These are phyloP conservation scores for Gymnarchus niloticus DNA, from an alignment of 2,113 vertebrate species.

Conservation along the genomic window DNA sequence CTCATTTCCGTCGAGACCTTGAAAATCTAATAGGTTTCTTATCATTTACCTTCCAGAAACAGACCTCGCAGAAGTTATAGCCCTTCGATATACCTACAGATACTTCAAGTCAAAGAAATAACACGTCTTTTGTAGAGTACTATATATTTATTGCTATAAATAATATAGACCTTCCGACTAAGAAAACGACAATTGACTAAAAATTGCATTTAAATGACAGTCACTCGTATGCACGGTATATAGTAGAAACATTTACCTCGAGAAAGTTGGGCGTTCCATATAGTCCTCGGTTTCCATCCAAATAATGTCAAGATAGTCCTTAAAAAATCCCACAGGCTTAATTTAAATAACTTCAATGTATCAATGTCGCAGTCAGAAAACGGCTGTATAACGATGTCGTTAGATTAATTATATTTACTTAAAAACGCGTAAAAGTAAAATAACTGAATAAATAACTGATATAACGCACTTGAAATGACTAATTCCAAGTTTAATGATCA, in stretches of 20 bases:
- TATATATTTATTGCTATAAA: not conserved
- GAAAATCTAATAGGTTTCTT: not conserved
- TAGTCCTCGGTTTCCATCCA: constrained; percentile 33
- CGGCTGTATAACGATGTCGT: not conserved
- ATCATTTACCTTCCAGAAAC: not conserved
- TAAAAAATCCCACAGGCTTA: constrained; percentile 48
- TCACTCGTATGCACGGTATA: not conserved
- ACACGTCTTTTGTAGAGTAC: not conserved
- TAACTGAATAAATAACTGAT: not conserved
- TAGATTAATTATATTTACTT: not conserved
- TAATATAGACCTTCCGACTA: not conserved
- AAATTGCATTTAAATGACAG: not conserved
- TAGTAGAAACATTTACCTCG: constrained; percentile 51
- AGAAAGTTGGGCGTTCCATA: constrained; percentile 46
- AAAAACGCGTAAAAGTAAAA: constrained; percentile 17
- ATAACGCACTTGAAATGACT: not conserved
- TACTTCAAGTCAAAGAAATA: not conserved
- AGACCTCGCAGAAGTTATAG: not conserved
- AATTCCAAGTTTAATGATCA: constrained; percentile 39
- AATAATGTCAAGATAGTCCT: constrained; percentile 32
- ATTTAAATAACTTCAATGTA: constrained; percentile 37
- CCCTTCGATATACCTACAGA: not conserved
- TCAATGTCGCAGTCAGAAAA: constrained; percentile 31
- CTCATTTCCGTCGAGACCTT: not conserved
- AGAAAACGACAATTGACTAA: not conserved